Evolutionary conservation across 2,113 vertebrate species (phyloP).

Genomic region (Jacana jacana): DNA sequence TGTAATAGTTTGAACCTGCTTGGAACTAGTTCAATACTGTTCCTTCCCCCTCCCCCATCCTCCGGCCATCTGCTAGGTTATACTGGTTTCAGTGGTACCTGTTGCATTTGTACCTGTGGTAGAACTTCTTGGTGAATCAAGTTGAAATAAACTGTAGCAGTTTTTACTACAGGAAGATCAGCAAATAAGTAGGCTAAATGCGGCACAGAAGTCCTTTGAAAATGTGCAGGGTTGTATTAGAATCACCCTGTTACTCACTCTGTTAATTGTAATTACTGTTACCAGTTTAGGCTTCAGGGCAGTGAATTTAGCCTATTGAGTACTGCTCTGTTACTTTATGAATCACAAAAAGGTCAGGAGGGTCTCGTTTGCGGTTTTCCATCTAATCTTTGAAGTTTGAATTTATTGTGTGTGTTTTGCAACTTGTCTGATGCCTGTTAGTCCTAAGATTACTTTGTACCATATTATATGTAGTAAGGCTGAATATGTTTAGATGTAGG

Average conservation of each 20-base stretch:
- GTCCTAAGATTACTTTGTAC: neutral
- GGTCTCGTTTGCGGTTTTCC: slow-evolving; percentile 52
- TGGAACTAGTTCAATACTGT: slow-evolving; percentile 9
- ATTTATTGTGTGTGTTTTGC: neutral
- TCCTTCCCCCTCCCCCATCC: neutral
- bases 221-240: neutral
- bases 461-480: neutral
- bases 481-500: neutral
- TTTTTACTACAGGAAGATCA: neutral
- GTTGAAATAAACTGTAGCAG: neutral
- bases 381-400: slow-evolving; percentile 46
- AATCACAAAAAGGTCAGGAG: slow-evolving; percentile 19
- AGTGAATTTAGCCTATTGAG: neutral
- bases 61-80: neutral
- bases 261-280: neutral
- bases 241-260: neutral
- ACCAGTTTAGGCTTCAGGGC: slow-evolving; percentile 6
- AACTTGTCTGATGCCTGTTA: slow-evolving; percentile 3
- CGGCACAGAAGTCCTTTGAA: neutral
- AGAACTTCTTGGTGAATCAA: neutral
- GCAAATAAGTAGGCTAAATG: neutral
- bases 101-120: neutral
- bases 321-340: neutral
- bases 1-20: slow-evolving; percentile 65
- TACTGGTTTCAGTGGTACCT: slow-evolving; percentile 24